phyloP scores from a whole-genome alignment of 1,140 invertebrate genomes.

The Apolygus lucorum region DNA sequence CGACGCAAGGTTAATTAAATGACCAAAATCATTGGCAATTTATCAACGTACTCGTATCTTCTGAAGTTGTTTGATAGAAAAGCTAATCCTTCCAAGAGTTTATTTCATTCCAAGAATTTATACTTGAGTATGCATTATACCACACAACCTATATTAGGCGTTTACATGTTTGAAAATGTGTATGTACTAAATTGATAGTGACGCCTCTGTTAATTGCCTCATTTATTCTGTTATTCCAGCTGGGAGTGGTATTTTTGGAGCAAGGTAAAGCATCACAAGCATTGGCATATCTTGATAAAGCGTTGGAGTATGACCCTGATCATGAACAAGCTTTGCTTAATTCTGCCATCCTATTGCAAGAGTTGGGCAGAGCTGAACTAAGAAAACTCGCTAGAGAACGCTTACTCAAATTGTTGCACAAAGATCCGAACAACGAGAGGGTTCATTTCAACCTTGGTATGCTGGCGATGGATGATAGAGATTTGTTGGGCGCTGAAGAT shows the following conservation, averaged over 20 bases:
- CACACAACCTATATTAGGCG: too few relatives aligned
- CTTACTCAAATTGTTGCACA: slow-evolving; percentile 69
- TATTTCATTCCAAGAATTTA: too few relatives aligned
- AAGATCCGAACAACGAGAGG: slow-evolving; percentile 68
- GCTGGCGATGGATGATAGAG: slow-evolving; percentile 90
- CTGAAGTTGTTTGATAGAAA: too few relatives aligned
- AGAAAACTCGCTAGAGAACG: slow-evolving; percentile 67
- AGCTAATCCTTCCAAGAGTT: too few relatives aligned
- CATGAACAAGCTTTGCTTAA: slow-evolving; percentile 91
- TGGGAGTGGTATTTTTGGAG: slow-evolving; percentile 89
- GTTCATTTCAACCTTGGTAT: slow-evolving; percentile 93
- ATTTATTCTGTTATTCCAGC: slow-evolving; percentile 46
- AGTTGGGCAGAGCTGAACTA: slow-evolving; percentile 67
- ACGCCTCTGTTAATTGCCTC: too few relatives aligned
- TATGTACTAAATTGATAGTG: too few relatives aligned
- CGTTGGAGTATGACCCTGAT: slow-evolving; percentile 84
- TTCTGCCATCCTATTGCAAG: slow-evolving; percentile 89
- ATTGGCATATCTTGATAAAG: slow-evolving; percentile 84
- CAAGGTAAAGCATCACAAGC: slow-evolving; percentile 85
- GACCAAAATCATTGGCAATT: too few relatives aligned
- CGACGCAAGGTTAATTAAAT: too few relatives aligned
- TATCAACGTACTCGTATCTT: too few relatives aligned
- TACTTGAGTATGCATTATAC: too few relatives aligned
- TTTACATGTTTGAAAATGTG: too few relatives aligned
- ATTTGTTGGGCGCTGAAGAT: slow-evolving; percentile 75